Percentiles rank a stretch among this genome's conserved stretches.
Conservation (phyloP, 2,888 invertebrate species). For the Unio delphinus region DNA sequence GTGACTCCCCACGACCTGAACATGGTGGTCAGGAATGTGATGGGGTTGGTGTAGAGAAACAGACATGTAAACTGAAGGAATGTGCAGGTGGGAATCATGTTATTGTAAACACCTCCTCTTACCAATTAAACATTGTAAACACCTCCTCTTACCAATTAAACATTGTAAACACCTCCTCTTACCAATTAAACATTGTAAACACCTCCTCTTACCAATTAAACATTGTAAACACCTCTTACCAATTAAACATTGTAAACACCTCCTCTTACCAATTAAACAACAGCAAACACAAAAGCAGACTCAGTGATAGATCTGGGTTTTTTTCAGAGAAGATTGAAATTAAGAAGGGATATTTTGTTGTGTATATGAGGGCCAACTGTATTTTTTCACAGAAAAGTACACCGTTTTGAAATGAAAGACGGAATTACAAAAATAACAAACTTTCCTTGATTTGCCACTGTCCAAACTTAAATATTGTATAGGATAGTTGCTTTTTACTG, state of each 20-base stretch:
- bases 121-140: not conserved
- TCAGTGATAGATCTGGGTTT: not conserved
- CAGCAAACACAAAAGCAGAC: not conserved
- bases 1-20: slow-evolving; percentile 71
- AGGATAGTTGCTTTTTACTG: too few species aligned
- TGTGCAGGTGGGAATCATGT: slow-evolving; percentile 66
- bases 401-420: too few species aligned
- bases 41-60: slow-evolving; percentile 70
- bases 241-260: not conserved
- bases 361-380: too few species aligned
- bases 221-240: too few species aligned
- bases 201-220: not conserved
- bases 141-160: not conserved
- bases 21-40: slow-evolving; percentile 71
- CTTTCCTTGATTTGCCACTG: too few species aligned
- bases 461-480: too few species aligned
- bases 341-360: too few species aligned
- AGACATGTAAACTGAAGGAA: slow-evolving; percentile 68
- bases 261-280: not conserved
- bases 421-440: too few species aligned
- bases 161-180: not conserved
- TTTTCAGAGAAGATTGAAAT: not conserved
- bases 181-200: not conserved
- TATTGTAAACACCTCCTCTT: not conserved
- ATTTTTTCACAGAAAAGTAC: too few species aligned